phyloP scores from a whole-genome alignment of 2,113 vertebrate genomes.

The Brachirus orientalis region DNA sequence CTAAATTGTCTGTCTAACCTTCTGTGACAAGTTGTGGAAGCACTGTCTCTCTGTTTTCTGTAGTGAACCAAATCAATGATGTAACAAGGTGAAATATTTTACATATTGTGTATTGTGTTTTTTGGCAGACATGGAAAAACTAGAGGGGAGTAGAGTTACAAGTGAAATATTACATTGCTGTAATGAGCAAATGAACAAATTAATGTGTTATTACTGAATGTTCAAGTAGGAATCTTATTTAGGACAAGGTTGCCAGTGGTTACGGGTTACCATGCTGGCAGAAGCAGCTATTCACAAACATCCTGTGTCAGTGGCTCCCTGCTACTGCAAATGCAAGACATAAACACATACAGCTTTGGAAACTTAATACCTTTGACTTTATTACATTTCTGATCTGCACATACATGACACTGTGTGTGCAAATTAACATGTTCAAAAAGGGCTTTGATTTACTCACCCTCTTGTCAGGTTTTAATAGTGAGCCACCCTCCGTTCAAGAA shows the following conservation, averaged over 20 bases:
- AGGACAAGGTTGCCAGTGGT: conserved; percentile 19
- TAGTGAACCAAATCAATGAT: background rate
- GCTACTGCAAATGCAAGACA: background rate
- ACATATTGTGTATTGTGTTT: background rate
- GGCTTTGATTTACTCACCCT: background rate
- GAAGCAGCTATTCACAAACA: conserved; percentile 10
- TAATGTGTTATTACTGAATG: background rate
- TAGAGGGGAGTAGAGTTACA: background rate
- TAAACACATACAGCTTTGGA: too few species aligned
- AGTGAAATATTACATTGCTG: background rate
- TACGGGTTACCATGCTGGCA: conserved; percentile 1
- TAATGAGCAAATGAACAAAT: background rate
- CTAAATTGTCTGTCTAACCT: conserved; percentile 27
- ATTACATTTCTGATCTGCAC: background rate
- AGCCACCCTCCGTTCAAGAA: too few species aligned
- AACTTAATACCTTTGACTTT: too few species aligned
- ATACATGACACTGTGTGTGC: background rate
- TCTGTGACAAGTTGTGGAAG: conserved; percentile 20
- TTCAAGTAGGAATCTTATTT: background rate
- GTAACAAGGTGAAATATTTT: background rate
- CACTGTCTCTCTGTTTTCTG: conserved; percentile 4
- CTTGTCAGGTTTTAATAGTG: conserved; percentile 19
- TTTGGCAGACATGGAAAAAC: background rate
- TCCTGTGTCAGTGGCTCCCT: background rate
- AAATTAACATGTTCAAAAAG: background rate